Base-by-base conservation (phyloP, 1,140 invertebrate species). In the Dendrolimus punctatus region DNA sequence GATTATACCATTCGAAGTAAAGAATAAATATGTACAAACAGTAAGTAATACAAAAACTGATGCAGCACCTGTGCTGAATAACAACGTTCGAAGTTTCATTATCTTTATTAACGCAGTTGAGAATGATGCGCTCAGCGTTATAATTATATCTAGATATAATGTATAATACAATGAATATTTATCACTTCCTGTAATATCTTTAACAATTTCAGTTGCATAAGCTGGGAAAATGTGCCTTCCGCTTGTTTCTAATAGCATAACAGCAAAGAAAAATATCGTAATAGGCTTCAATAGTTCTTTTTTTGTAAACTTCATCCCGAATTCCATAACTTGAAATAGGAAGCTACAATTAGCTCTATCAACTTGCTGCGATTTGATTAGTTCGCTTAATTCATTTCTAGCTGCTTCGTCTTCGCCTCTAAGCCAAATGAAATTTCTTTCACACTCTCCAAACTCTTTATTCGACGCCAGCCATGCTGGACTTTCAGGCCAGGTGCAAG, bases 161-260 rank as follows among this genome's bases (percentile, higher is more conserved):
- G 68, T 82, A 9, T 76, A 82, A 48, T 77, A 76, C 43, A 82
- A 80, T 0, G 77, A 71, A 10, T 76, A 60, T 0, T 62, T 49
- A 10, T 68, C 72, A 8, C 62, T 59, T 1, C 68, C 76, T 1
- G 67, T 78, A 0, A 85, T 60, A 53, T 73, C 68, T 9, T 46
- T 53, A 2, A 82, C 71, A 2, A 85, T 80, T 49, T 76, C 66
- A 4, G 70, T 45, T 4, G 79, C 79, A 49, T 76, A 82, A 0
- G 79, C 76, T 5, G 79, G 80, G 23, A 85, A 82, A 5, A 76
- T 66, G 46, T 85, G 80, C 38, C 80, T 72, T 4, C 79, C 78
- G 43, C 69, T 73, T 5, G 68, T 39, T 55, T 85, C 79, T 10
- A 85, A 49, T 2, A 85, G 48, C 4, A 75, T 40, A n/a, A 23